Conservation (phyloP, 2,113 vertebrate genomes). For the Myodes glareolus region DNA sequence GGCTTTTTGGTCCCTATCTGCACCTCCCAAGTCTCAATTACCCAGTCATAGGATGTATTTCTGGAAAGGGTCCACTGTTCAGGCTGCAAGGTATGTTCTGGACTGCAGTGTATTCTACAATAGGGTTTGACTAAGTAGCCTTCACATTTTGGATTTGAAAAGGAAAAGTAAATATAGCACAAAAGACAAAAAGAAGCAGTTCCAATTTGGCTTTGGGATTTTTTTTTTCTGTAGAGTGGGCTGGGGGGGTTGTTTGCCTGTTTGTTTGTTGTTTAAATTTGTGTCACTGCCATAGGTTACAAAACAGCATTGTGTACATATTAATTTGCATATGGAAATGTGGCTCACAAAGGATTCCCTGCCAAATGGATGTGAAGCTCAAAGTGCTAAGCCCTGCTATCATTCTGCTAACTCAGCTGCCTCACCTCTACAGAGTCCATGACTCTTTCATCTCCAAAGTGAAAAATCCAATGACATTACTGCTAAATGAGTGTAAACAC, state of each 20-base stretch:
- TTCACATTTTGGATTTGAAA: constrained; percentile 20
- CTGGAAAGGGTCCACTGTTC: neutral
- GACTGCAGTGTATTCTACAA: neutral
- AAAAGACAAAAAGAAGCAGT: neutral
- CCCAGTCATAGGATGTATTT: neutral
- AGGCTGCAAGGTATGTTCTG: neutral
- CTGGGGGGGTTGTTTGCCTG: neutral
- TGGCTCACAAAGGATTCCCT: neutral
- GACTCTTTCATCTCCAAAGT: neutral
- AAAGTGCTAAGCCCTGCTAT: neutral
- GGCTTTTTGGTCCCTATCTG: neutral
- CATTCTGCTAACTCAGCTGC: neutral
- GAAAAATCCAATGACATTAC: neutral
- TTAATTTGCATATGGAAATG: neutral
- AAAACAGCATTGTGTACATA: neutral
- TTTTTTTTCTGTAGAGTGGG: neutral
- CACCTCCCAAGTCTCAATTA: neutral
- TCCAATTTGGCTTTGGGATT: neutral
- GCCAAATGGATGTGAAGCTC: neutral
- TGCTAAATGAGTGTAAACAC: neutral
- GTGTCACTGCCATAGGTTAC: neutral
- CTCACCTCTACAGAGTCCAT: neutral
- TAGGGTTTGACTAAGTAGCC: neutral
- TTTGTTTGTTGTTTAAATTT: neutral
- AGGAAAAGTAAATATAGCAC: neutral